A percentile compares a stretch with the other conserved stretches of the same genome.
phyloP scores from a whole-genome alignment of 2,797 vertebrate species.

The Sciurus vulgaris region DNA sequence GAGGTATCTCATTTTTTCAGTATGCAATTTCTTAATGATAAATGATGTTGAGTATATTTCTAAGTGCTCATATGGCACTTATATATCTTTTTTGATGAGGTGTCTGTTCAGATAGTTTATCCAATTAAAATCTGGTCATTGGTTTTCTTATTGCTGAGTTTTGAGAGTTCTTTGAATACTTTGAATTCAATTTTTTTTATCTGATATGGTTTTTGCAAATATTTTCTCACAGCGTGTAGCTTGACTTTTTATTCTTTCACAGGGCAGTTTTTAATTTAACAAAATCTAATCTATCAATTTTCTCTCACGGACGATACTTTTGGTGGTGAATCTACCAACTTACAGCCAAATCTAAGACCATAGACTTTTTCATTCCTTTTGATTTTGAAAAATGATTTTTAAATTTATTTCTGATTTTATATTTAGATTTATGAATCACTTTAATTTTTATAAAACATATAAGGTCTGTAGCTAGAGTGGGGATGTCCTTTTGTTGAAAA shows the following conservation, averaged over 20 bases:
- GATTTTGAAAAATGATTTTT: background rate
- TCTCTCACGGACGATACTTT: background rate
- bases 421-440: background rate
- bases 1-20: background rate
- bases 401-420: background rate
- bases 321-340: background rate
- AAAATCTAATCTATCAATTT: background rate
- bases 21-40: background rate
- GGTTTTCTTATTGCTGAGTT: background rate
- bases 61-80: background rate
- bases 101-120: background rate
- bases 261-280: background rate
- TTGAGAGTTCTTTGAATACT: background rate
- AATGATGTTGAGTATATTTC: background rate
- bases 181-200: background rate
- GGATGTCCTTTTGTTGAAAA: background rate
- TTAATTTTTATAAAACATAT: background rate
- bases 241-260: background rate
- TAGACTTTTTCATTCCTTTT: background rate
- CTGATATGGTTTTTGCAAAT: background rate
- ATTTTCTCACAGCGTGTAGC: background rate
- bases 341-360: background rate
- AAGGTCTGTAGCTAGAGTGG: background rate
- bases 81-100: background rate
- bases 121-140: background rate